phyloP scores from a whole-genome alignment of 1,140 invertebrate species.

The Drosophila lowei region DNA sequence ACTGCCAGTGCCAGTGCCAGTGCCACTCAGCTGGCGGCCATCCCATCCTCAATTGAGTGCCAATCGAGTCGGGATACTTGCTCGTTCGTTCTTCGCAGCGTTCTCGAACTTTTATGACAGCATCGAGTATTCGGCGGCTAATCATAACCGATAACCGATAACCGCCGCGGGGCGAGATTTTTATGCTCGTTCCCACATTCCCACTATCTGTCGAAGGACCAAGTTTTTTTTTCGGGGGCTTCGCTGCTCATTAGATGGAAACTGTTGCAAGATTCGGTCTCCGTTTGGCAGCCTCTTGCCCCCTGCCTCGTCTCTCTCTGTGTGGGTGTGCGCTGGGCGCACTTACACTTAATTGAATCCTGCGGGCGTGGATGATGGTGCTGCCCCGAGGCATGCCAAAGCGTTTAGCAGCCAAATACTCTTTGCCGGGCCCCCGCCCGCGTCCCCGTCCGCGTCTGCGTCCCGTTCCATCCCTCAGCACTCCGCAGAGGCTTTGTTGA shows the following conservation, averaged over 20 bases:
- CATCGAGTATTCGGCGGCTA: constrained; percentile 22
- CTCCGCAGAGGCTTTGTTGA: constrained; percentile 13
- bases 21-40: constrained; percentile 26
- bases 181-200: neutral
- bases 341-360: constrained; percentile 81
- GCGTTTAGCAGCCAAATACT: constrained; percentile 66
- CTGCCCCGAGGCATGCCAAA: constrained; percentile 65
- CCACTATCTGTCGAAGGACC: constrained; percentile 38
- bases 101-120: constrained; percentile 39
- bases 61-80: constrained; percentile 23
- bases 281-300: too few relatives aligned
- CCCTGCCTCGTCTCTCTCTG: neutral
- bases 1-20: too few relatives aligned
- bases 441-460: constrained; percentile 4
- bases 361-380: constrained; percentile 60
- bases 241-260: constrained; percentile 46
- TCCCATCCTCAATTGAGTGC: constrained; percentile 23
- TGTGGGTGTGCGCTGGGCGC: constrained; percentile 38
- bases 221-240: constrained; percentile 27
- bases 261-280: constrained; percentile 37
- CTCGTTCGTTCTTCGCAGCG: neutral
- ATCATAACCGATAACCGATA: constrained; percentile 59
- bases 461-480: constrained; percentile 1
- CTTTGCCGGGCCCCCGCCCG: constrained; percentile 34
- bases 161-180: constrained; percentile 15